phyloP scores from a whole-genome alignment of 2,113 vertebrate species.

The Oncorhynchus clarkii region DNA sequence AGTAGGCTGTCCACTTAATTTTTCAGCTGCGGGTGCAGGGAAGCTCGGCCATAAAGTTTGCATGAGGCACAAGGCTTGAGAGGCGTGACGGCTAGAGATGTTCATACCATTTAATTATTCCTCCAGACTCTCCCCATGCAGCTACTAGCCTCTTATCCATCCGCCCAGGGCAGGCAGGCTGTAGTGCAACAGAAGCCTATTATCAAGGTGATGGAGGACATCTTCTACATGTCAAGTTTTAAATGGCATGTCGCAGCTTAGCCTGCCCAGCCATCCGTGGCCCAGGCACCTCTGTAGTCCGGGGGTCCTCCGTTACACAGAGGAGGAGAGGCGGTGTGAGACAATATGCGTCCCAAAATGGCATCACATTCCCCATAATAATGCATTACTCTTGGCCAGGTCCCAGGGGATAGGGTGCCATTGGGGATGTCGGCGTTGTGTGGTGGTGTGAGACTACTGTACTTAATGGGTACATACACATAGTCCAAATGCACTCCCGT shows the following conservation, averaged over 20 bases:
- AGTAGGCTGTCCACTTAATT: slow-evolving; percentile 29
- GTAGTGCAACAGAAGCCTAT: slow-evolving; percentile 59
- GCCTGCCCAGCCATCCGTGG: slow-evolving; percentile 34
- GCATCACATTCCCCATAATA: too few species aligned
- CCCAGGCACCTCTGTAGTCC: neutral
- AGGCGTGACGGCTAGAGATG: slow-evolving; percentile 40
- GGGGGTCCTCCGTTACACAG: too few species aligned
- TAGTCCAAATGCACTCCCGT: too few species aligned
- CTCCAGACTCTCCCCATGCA: slow-evolving; percentile 11
- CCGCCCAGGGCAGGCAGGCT: slow-evolving; percentile 36
- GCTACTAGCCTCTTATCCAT: slow-evolving; percentile 51
- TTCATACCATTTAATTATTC: slow-evolving; percentile 38
- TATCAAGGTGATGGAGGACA: slow-evolving; percentile 71
- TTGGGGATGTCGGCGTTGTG: too few species aligned
- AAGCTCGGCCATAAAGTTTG: slow-evolving; percentile 48
- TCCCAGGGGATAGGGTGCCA: too few species aligned
- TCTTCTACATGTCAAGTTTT: slow-evolving; percentile 73
- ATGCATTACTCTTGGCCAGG: too few species aligned
- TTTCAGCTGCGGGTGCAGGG: slow-evolving; percentile 6
- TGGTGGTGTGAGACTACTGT: too few species aligned
- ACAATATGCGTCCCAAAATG: too few species aligned
- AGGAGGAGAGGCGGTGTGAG: too few species aligned
- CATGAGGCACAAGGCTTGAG: slow-evolving; percentile 45
- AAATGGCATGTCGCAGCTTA: slow-evolving; percentile 64
- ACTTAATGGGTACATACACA: too few species aligned